Evolutionary conservation across 35 echinoderm and acorn worm species (phyloP).

Genomic region (Ophioderma brevispina): DNA sequence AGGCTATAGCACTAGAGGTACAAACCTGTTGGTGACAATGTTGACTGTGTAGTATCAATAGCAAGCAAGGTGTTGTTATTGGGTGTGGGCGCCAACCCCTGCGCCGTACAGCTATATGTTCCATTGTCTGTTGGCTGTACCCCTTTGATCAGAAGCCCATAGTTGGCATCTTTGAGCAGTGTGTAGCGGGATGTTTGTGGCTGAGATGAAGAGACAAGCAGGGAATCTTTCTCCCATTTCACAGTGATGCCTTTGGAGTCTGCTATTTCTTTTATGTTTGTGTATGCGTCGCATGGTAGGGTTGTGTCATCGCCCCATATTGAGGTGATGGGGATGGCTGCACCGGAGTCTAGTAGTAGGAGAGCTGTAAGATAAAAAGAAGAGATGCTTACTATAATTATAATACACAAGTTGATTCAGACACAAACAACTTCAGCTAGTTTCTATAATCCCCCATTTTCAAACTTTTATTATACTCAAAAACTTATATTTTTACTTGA

Average conservation of each 20-base stretch:
- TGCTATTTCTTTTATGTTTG: not conserved
- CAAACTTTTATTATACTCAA: too few relatives aligned
- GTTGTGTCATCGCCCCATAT: not conserved
- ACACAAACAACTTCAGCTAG: too few relatives aligned
- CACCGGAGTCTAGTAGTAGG: not conserved
- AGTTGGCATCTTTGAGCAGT: not conserved
- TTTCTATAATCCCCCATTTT: too few relatives aligned
- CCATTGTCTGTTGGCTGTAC: not conserved
- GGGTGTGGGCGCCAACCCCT: not conserved
- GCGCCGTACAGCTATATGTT: not conserved
- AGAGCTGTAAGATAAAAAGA: not conserved
- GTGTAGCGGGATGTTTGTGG: not conserved
- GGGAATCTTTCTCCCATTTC: not conserved
- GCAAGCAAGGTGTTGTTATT: not conserved
- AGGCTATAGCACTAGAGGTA: not conserved
- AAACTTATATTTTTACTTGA: too few relatives aligned
- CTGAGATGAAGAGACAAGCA: not conserved
- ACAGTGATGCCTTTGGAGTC: not conserved
- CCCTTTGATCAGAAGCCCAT: not conserved
- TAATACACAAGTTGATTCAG: too few relatives aligned
- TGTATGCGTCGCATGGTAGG: not conserved
- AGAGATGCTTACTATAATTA: too few relatives aligned
- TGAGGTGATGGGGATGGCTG: not conserved
- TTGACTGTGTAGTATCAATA: not conserved
- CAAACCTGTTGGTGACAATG: not conserved